These are phyloP conservation scores for Lapara coniferarum DNA, from an alignment of 2,888 invertebrate species.

Conservation along the genomic window DNA sequence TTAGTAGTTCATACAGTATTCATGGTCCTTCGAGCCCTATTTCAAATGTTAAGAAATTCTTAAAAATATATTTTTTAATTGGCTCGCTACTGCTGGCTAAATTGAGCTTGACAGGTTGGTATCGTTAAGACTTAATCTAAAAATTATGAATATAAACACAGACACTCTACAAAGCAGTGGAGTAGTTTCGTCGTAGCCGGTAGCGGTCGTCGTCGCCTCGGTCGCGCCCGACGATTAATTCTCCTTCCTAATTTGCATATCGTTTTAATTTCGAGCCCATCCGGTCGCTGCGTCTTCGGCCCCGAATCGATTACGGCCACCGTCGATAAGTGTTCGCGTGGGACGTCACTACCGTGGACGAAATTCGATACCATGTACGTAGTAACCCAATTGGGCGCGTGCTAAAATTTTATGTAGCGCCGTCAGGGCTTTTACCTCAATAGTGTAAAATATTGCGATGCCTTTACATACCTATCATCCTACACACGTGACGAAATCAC, in stretches of 20 bases:
- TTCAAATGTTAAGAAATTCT: too few species aligned
- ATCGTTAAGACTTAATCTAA: not conserved
- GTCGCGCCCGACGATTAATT: slow-evolving; percentile 75
- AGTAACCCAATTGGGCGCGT: not conserved
- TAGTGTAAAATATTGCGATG: slow-evolving; percentile 1
- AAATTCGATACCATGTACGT: slow-evolving; percentile 29
- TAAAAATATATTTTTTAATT: too few species aligned
- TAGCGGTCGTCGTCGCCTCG: slow-evolving; percentile 70
- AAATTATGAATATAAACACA: slow-evolving; percentile 2
- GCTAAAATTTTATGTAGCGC: slow-evolving; percentile 7
- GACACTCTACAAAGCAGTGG: not conserved
- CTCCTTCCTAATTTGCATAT: slow-evolving; percentile 76
- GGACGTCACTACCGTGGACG: slow-evolving; percentile 47
- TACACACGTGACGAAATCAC: slow-evolving; percentile 1
- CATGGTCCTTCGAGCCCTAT: too few species aligned
- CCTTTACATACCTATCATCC: not conserved
- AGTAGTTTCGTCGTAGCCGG: slow-evolving; percentile 73
- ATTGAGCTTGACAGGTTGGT: not conserved
- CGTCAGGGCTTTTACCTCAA: not conserved
- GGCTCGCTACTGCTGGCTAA: not conserved
- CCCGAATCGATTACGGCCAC: slow-evolving; percentile 68
- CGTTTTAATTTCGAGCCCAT: slow-evolving; percentile 79
- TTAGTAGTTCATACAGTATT: too few species aligned
- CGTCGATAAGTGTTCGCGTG: slow-evolving; percentile 21
- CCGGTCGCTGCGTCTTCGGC: slow-evolving; percentile 72